These are phyloP conservation scores for Paramormyrops hopkinsi DNA, from an alignment of 2,797 vertebrate genomes.

Conservation along the genomic window DNA sequence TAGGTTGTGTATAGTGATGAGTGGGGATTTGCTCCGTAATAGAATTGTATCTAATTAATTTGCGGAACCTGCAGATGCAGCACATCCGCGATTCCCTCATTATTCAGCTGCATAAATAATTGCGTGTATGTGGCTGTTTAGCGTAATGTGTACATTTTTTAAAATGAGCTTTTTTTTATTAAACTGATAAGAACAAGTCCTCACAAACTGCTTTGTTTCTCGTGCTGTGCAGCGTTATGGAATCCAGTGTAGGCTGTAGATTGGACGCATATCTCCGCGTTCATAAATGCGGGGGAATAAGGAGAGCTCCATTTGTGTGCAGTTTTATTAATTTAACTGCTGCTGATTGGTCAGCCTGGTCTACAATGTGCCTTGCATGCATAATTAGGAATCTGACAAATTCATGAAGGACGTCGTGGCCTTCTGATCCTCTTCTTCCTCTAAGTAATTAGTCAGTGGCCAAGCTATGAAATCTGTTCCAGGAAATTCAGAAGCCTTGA, in stretches of 20 bases:
- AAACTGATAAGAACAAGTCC: conserved; percentile 21
- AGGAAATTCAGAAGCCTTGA: conserved; percentile 11
- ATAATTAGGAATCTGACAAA: conserved; percentile 7
- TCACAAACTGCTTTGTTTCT: conserved; percentile 14
- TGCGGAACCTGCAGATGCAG: conserved; percentile 66
- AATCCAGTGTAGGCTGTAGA: background rate
- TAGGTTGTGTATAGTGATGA: conserved; percentile 70
- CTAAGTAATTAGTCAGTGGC: conserved; percentile 10
- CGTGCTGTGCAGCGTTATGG: background rate
- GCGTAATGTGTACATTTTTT: conserved; percentile 44
- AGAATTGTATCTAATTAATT: conserved; percentile 79
- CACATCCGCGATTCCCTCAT: conserved; percentile 56
- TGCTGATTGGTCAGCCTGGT: conserved; percentile 3
- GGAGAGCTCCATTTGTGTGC: background rate
- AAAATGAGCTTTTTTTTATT: conserved; percentile 32
- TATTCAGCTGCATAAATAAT: conserved; percentile 53
- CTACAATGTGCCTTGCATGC: conserved; percentile 7
- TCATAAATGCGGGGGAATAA: background rate
- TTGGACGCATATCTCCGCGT: background rate
- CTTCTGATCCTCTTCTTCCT: conserved; percentile 9
- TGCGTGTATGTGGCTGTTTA: conserved; percentile 41
- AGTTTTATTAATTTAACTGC: conserved; percentile 19
- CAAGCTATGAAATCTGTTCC: background rate
- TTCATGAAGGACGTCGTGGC: conserved; percentile 10
- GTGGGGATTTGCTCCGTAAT: conserved; percentile 70